phyloP scores from a whole-genome alignment of 2,888 invertebrate genomes.

The Eupithecia tripunctaria region DNA sequence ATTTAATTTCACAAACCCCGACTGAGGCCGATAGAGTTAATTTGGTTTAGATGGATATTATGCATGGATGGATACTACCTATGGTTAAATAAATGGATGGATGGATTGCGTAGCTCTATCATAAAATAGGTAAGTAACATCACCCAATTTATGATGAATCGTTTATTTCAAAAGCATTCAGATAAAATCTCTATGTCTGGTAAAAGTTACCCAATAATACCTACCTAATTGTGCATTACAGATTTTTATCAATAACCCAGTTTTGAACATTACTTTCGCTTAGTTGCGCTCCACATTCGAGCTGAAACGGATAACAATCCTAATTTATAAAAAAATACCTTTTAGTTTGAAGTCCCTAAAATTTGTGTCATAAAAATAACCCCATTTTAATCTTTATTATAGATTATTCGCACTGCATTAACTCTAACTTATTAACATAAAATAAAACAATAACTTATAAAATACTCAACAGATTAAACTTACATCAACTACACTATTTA shows the following conservation, averaged over 20 bases:
- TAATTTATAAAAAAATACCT: not conserved
- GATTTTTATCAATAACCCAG: constrained; percentile 55
- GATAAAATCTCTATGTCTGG: not conserved
- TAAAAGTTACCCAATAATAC: constrained; percentile 36
- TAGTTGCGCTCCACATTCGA: constrained; percentile 41
- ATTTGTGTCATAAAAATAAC: not conserved
- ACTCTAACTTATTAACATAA: no score
- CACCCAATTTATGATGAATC: constrained; percentile 3
- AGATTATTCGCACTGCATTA: no score
- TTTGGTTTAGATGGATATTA: not conserved
- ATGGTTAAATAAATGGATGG: not conserved
- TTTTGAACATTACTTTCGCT: constrained; percentile 30
- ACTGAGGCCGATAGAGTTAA: no score
- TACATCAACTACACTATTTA: no score
- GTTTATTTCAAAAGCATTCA: not conserved
- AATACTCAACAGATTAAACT: no score
- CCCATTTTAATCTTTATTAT: no score
- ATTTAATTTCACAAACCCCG: no score
- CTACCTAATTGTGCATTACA: constrained; percentile 29
- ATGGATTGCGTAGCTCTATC: not conserved
- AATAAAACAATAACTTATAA: no score
- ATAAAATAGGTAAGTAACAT: constrained; percentile 1
- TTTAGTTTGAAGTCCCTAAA: not conserved
- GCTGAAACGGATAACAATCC: constrained; percentile 13
- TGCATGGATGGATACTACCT: not conserved